A percentile compares a stretch with the other conserved stretches of the same genome.
Evolutionary conservation across 2,797 vertebrate genomes (phyloP).

Genomic region (Hydrophis major): DNA sequence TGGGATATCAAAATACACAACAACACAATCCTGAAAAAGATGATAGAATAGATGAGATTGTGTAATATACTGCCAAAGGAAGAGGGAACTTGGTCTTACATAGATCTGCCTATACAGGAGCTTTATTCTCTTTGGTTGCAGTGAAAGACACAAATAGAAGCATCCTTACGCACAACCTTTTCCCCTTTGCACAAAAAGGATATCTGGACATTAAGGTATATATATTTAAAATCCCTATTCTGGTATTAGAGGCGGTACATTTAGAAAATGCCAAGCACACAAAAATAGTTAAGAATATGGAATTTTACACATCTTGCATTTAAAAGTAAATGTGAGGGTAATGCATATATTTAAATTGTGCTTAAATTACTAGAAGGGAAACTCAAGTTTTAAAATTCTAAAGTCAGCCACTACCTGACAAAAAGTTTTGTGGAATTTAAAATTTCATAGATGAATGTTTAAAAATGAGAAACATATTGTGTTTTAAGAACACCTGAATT

Average conservation of each 20-base stretch:
- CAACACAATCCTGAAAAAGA: slow-evolving; percentile 72
- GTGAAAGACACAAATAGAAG: background rate
- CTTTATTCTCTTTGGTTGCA: background rate
- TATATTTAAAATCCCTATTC: background rate
- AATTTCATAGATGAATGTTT: background rate
- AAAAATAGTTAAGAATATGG: background rate
- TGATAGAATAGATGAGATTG: slow-evolving; percentile 7
- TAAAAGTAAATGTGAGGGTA: background rate
- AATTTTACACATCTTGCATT: background rate
- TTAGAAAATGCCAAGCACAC: background rate
- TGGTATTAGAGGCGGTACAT: background rate
- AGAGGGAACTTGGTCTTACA: background rate
- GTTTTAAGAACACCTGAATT: background rate
- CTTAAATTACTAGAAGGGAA: background rate
- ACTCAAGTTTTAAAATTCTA: background rate
- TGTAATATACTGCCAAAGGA: background rate
- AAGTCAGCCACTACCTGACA: background rate
- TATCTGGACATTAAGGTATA: background rate
- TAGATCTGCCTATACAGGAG: background rate
- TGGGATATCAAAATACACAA: slow-evolving; percentile 78
- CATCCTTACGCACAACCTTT: background rate
- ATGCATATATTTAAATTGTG: background rate
- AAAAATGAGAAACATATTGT: background rate
- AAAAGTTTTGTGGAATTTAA: background rate
- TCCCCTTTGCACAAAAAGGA: background rate